A percentile compares a stretch with the other conserved stretches of the same genome.
phyloP scores from a whole-genome alignment of 2,888 invertebrate species.

The Drosophila bunnanda region DNA sequence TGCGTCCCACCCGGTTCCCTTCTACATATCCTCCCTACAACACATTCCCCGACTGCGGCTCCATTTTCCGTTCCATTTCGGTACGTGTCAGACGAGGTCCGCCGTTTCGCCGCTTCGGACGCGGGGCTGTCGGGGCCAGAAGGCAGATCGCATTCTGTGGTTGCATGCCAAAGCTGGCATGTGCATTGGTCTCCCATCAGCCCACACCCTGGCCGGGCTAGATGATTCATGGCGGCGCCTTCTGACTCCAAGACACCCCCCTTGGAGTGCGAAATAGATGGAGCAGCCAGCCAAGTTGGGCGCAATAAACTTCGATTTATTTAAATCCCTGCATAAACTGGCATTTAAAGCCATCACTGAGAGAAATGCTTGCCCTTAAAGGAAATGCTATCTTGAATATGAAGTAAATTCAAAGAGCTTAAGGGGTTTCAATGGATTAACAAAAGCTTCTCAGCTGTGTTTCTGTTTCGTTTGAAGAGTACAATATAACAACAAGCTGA shows the following conservation, averaged over 20 bases:
- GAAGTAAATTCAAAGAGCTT: neutral
- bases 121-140: neutral
- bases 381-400: neutral
- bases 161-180: constrained; percentile 44
- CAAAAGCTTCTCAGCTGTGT: neutral
- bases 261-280: neutral
- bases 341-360: neutral
- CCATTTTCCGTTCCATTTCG: constrained; percentile 26
- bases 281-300: neutral
- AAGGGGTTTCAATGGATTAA: neutral
- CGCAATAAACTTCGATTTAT: constrained; percentile 17
- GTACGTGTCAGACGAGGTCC: constrained; percentile 48
- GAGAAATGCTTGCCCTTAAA: neutral
- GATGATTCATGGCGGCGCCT: constrained; percentile 31
- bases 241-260: neutral
- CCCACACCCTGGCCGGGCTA: neutral
- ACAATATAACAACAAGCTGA: no score
- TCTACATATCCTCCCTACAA: neutral
- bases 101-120: constrained; percentile 5
- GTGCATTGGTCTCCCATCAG: neutral
- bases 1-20: constrained; percentile 29
- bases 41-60: constrained; percentile 24
- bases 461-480: neutral
- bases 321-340: neutral
- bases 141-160: constrained; percentile 38